Evolutionary conservation across 2,888 invertebrate species (phyloP), one percentile per base, ranked within the genome.

Genomic region (Acanthoscelides obtectus): DNA sequence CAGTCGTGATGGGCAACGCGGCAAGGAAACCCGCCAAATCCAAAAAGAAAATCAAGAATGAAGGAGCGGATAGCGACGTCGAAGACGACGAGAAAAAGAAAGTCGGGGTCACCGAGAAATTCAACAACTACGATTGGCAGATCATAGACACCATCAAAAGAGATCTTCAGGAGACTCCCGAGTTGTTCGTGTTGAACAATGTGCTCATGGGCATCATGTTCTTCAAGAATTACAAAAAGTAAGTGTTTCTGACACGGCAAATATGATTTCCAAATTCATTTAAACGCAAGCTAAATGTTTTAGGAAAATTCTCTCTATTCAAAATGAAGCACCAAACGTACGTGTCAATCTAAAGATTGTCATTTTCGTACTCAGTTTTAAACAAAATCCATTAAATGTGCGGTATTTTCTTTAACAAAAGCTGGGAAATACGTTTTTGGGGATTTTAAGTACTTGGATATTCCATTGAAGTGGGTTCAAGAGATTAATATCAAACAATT

Each of bases 181-280:
- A 93, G 79, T 87, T 88, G 2, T 95, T 95, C 83, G 85, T 94
- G 12, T 84, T 94, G 17, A 94, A 95, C 82, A 93, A 94, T 82
- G 88, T 94, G 72, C 87, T 94, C 71, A 87, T 94, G 82, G 90
- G 91, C 19, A 87, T 93, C 22, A 93, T 94, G 84, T 94, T 95
- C 85, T 94, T 93, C 80, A 90, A 91, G 76, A 92, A 94, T 83
- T 94, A 89, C 81, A 92, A 94, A 82, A 88, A 89, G 94, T 94
- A 84, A 87, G 89, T 84, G 66, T 22, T n/a, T n/a, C n/a, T n/a
- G n/a, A n/a, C n/a, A n/a, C n/a, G n/a, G n/a, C n/a, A n/a, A n/a
- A n/a, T n/a, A n/a, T n/a, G n/a, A n/a, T n/a, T n/a, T n/a, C n/a
- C n/a, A n/a, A n/a, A n/a, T n/a, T n/a, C n/a, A n/a, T n/a, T n/a